A percentile compares a stretch with the other conserved stretches of the same genome.
These are phyloP conservation scores for Salmo trutta DNA, from an alignment of 2,797 vertebrate genomes.

Conservation along the genomic window DNA sequence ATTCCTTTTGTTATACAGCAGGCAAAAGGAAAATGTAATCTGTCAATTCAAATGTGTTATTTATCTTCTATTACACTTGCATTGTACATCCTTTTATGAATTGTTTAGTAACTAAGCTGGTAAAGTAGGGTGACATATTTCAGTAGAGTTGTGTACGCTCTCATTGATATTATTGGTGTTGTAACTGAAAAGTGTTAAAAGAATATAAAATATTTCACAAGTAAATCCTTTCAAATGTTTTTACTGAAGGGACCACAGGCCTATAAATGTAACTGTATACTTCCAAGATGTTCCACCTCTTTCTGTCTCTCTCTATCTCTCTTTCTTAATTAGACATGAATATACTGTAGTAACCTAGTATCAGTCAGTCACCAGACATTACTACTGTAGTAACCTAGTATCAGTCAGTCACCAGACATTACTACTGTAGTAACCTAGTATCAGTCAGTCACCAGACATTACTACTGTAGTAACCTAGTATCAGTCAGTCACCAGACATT, in stretches of 20 bases:
- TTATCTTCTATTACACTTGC: conserved; percentile 54
- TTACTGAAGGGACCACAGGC: not conserved
- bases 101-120: conserved; percentile 15
- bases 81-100: conserved; percentile 46
- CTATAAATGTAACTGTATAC: not conserved
- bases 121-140: not conserved
- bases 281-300: conserved; percentile 10
- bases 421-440: too few species aligned
- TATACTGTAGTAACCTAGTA: conserved; percentile 23
- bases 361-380: too few species aligned
- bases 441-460: too few species aligned
- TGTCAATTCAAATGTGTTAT: conserved; percentile 59
- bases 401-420: too few species aligned
- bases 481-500: too few species aligned
- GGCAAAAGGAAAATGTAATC: conserved; percentile 29
- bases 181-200: conserved; percentile 30
- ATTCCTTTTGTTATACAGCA: not conserved
- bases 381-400: too few species aligned
- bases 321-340: not conserved
- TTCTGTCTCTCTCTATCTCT: not conserved
- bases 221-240: conserved; percentile 23
- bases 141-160: conserved; percentile 4
- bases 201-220: conserved; percentile 32
- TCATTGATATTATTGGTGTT: not conserved
- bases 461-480: too few species aligned